Evolutionary conservation across 2,113 vertebrate genomes (phyloP).

Genomic region (Micronycteris hirsuta): DNA sequence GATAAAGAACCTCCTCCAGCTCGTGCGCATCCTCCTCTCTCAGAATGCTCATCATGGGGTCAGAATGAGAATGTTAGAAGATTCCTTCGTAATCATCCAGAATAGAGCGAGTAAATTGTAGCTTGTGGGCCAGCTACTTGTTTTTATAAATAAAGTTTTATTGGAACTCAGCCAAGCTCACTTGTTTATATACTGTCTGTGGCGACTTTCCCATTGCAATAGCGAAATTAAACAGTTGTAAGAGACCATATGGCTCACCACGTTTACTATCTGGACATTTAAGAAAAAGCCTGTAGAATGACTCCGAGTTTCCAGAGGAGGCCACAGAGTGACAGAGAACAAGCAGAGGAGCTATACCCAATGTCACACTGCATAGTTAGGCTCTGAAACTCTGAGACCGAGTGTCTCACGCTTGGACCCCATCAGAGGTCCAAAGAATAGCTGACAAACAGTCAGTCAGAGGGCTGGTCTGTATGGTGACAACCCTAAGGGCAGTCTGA

Average conservation of each 20-base stretch:
- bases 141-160: constrained; percentile 20
- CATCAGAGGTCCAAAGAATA: not conserved
- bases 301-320: not conserved
- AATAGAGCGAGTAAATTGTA: not conserved
- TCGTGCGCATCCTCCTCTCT: not conserved
- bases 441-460: not conserved
- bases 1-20: not conserved
- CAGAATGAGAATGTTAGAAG: not conserved
- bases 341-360: not conserved
- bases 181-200: not conserved
- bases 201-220: too few species aligned
- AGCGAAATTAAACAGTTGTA: not conserved
- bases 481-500: not conserved
- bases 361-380: not conserved
- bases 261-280: not conserved
- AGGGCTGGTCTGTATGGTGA: not conserved
- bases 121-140: accelerated
- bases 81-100: not conserved
- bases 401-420: not conserved
- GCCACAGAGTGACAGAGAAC: not conserved
- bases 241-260: not conserved
- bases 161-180: not conserved
- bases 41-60: not conserved
- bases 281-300: not conserved
- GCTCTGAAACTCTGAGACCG: not conserved